These are phyloP conservation scores for Helicoverpa assulta DNA, from an alignment of 2,888 invertebrate genomes.

Conservation along the genomic window DNA sequence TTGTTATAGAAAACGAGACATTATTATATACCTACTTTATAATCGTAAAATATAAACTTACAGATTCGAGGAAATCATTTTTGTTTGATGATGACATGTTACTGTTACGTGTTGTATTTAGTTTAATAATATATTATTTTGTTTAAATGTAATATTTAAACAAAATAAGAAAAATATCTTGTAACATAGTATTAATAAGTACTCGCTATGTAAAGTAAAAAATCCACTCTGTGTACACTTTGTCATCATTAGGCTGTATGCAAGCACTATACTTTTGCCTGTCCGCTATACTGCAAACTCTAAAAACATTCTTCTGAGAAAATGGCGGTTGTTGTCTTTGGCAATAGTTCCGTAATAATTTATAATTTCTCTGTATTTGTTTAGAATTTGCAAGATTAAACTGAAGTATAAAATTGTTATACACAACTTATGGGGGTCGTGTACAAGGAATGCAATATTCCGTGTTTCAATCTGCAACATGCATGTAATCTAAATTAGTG, in stretches of 20 bases:
- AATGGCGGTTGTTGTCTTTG: conserved; percentile 87
- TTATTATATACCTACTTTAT: too few relatives aligned
- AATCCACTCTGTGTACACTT: too few relatives aligned
- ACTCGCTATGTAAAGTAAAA: too few relatives aligned
- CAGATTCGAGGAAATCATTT: too few relatives aligned
- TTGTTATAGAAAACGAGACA: too few relatives aligned
- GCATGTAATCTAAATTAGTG: conserved; percentile 24
- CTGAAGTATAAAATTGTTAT: conserved; percentile 10
- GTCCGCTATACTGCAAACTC: background rate
- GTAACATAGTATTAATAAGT: too few relatives aligned
- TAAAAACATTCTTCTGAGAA: conserved; percentile 65
- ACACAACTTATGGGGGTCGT: conserved; percentile 8
- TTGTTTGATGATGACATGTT: too few relatives aligned
- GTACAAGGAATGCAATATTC: conserved; percentile 6
- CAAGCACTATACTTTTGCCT: conserved; percentile 11
- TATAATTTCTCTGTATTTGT: conserved; percentile 46
- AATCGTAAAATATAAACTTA: too few relatives aligned
- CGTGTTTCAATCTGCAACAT: conserved; percentile 14
- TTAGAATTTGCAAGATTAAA: conserved; percentile 27
- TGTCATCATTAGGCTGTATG: conserved; percentile 34
- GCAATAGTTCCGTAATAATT: conserved; percentile 61
- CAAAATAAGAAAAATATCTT: too few relatives aligned
- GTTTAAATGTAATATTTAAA: too few relatives aligned
- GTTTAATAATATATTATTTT: too few relatives aligned
- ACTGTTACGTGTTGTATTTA: too few relatives aligned